Conservation (phyloP, 1,140 invertebrate species). For the Diorhabda elongata region DNA sequence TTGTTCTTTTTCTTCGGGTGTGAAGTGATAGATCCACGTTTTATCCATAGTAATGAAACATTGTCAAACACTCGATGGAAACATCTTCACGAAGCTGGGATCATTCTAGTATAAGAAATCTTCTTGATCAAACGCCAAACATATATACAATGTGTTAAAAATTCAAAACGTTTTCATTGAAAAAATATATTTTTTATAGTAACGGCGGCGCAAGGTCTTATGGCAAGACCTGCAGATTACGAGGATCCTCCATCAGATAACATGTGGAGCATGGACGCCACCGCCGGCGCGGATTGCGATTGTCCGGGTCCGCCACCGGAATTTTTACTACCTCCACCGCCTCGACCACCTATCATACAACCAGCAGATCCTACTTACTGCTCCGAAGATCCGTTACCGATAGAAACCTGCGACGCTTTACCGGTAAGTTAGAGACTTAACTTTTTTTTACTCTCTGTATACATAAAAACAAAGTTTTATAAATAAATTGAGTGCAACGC, state of each 20-base stretch:
- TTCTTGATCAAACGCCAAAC: too few species aligned
- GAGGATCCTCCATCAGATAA: constrained; percentile 10
- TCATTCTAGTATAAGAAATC: too few species aligned
- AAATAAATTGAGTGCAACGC: too few species aligned
- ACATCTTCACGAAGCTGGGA: too few species aligned
- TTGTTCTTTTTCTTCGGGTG: too few species aligned
- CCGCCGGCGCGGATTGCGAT: constrained; percentile 42
- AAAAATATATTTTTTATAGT: background rate
- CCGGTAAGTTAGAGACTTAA: constrained; percentile 38
- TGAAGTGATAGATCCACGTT: too few species aligned
- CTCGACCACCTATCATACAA: constrained; percentile 43
- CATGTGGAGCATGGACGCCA: constrained; percentile 45
- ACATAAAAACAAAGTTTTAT: background rate
- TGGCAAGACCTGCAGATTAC: constrained; percentile 11
- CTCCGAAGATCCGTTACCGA: constrained; percentile 43
- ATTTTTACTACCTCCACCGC: constrained; percentile 45
- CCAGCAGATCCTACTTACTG: constrained; percentile 43
- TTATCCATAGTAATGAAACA: too few species aligned
- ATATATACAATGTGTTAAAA: too few species aligned
- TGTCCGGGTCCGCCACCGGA: constrained; percentile 45
- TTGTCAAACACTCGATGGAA: too few species aligned
- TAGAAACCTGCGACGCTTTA: constrained; percentile 46
- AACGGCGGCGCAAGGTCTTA: constrained; percentile 9
- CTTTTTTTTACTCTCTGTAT: too few species aligned
- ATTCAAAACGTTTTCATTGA: too few species aligned